Percentiles rank a stretch among this genome's conserved stretches.
phyloP scores from a whole-genome alignment of 2,888 invertebrate species.

The Tenthredo livida region DNA sequence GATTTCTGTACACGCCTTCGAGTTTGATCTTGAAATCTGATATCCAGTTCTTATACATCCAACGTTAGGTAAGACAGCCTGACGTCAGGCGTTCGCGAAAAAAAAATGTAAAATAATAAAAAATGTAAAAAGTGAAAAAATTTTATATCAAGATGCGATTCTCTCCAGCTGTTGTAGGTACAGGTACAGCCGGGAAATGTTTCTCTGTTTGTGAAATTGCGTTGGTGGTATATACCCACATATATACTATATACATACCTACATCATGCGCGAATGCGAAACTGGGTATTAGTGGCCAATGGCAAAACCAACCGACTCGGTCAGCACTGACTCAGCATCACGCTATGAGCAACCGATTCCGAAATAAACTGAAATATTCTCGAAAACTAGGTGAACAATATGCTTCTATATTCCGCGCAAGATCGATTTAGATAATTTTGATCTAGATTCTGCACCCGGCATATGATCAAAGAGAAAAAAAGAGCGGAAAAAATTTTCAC shows the following conservation, averaged over 20 bases:
- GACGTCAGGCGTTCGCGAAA: background rate
- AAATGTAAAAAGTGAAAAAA: background rate
- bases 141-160: background rate
- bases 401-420: background rate
- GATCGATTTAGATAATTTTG: slow-evolving; percentile 21
- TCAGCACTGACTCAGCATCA: slow-evolving; percentile 37
- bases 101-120: background rate
- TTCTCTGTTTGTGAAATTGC: slow-evolving; percentile 22
- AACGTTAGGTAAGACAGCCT: background rate
- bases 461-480: background rate
- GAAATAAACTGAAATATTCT: slow-evolving; percentile 50
- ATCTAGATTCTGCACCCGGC: background rate
- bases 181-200: background rate
- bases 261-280: slow-evolving; percentile 3
- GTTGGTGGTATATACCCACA: background rate
- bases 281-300: slow-evolving; percentile 22
- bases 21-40: background rate
- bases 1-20: background rate
- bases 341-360: slow-evolving; percentile 44
- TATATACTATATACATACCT: too few species aligned
- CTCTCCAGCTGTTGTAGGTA: slow-evolving; percentile 39
- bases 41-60: background rate
- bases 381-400: slow-evolving; percentile 50
- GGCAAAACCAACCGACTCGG: background rate
- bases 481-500: background rate